Base-by-base conservation (phyloP, 2,113 vertebrate species). In the Hippocampus abdominalis region DNA sequence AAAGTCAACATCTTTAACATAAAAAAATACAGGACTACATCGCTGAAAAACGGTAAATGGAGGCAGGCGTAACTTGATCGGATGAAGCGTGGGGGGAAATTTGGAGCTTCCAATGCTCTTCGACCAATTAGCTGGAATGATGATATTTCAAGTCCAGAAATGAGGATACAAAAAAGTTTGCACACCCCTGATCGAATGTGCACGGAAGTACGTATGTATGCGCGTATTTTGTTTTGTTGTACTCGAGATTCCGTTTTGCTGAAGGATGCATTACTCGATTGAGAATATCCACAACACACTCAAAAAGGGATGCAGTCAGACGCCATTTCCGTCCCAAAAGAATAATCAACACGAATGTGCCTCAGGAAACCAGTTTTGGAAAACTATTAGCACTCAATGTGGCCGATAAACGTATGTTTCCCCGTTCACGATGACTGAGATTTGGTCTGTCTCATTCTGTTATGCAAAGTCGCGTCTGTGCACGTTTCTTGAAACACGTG, bases 401-500 rank as follows among this genome's bases (percentile, higher is more conserved):
- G 21, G 8, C 48, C 48, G 18, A 21, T 49, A 15, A 48, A 48
- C 3, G 10, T 46, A 21, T 8, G 48, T 49, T 18, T 54, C 21
- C 51, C 51, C 51, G 10, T 23, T 54, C 51, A 23, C 8, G 2
- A 54, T 54, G 51, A 54, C 51, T 23, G 21, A 8, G 8, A 44
- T 54, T 51, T 46, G 32, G 71, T 85, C 69, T 74, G 71, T 87
- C 81, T 46, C 13, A 46, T 46, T 46, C 82, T 79, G 87, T 88
- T 76, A 90, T 87, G 89, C 84, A 88, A 89, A 86, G 77, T 68
- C 80, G 61, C 48, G 32, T 77, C 73, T 73, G 25, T 16, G 61
- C 81, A 62, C 80, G 32, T 78, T 80, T 70, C 83, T 76, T 85
- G 86, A 87, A 89, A 90, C 77, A 88, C 91, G 84, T 87, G 70